These are phyloP conservation scores for Theonella swinhoei DNA, from an alignment of 37 sponge, comb jelly and placozoan species.

Conservation along the genomic window DNA sequence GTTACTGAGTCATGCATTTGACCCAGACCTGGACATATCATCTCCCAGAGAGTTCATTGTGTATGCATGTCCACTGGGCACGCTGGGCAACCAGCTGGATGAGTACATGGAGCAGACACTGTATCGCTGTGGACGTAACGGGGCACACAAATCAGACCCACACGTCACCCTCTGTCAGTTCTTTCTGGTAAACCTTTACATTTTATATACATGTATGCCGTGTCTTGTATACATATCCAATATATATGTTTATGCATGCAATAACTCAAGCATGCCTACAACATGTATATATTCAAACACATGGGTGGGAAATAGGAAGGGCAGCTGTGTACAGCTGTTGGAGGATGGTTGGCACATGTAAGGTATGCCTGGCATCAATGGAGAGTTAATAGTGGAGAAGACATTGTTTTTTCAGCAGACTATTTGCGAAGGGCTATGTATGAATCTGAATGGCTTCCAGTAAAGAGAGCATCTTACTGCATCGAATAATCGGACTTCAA, in stretches of 20 bases:
- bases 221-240: neutral
- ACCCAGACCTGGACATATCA: conserved; percentile 80
- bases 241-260: neutral
- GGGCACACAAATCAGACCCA: conserved; percentile 89
- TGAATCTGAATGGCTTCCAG: too few relatives aligned
- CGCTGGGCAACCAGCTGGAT: conserved; percentile 73
- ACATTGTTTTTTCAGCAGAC: too few relatives aligned
- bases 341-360: too few relatives aligned
- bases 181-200: conserved; percentile 65
- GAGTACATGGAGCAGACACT: conserved; percentile 73
- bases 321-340: too few relatives aligned
- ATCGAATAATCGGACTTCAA: too few relatives aligned
- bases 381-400: too few relatives aligned
- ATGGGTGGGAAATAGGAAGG: too few relatives aligned
- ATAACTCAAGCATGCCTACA: too few relatives aligned
- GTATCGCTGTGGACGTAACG: conserved; percentile 68
- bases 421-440: too few relatives aligned
- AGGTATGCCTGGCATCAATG: too few relatives aligned
- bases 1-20: conserved; percentile 80
- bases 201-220: neutral
- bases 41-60: conserved; percentile 80
- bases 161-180: conserved; percentile 92
- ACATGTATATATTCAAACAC: too few relatives aligned
- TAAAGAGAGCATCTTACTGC: too few relatives aligned
- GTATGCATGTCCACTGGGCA: conserved; percentile 81